These are phyloP conservation scores for Rotaria magnacalcarata DNA, from an alignment of 2,888 invertebrate genomes.

Conservation along the genomic window DNA sequence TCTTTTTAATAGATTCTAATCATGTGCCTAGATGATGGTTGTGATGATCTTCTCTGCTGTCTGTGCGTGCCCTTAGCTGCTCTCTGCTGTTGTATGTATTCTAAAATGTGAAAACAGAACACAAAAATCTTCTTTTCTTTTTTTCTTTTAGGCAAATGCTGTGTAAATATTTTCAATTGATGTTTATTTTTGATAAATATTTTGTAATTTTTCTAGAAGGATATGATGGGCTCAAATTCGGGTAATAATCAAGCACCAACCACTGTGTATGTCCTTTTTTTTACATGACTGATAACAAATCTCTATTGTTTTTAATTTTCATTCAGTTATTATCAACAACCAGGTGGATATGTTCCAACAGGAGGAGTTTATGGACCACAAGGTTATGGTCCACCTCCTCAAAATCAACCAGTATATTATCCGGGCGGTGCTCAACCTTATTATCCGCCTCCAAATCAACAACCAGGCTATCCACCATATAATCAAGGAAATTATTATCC, in stretches of 20 bases:
- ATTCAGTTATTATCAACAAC: slow-evolving; percentile 27
- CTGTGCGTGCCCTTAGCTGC: background rate
- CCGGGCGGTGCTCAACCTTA: background rate
- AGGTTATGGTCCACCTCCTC: slow-evolving; percentile 17
- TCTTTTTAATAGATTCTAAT: background rate
- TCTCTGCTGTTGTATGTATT: background rate
- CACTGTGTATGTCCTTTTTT: background rate
- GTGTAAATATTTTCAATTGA: background rate
- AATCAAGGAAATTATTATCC: background rate
- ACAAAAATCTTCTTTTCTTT: background rate
- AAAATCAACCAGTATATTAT: background rate
- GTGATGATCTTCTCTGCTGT: slow-evolving; percentile 33
- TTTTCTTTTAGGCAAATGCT: slow-evolving; percentile 18
- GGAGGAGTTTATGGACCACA: background rate
- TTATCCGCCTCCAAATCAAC: background rate
- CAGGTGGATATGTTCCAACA: background rate
- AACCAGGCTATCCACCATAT: background rate
- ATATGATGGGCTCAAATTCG: background rate
- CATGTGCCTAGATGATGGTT: background rate
- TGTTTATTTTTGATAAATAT: background rate
- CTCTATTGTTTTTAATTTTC: background rate
- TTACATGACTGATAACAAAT: background rate
- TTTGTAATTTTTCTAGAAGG: background rate
- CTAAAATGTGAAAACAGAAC: background rate
- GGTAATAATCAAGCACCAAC: slow-evolving; percentile 2